These are phyloP conservation scores for Chamaetylas fuelleborni DNA, from an alignment of 2,113 vertebrate genomes.

Conservation along the genomic window DNA sequence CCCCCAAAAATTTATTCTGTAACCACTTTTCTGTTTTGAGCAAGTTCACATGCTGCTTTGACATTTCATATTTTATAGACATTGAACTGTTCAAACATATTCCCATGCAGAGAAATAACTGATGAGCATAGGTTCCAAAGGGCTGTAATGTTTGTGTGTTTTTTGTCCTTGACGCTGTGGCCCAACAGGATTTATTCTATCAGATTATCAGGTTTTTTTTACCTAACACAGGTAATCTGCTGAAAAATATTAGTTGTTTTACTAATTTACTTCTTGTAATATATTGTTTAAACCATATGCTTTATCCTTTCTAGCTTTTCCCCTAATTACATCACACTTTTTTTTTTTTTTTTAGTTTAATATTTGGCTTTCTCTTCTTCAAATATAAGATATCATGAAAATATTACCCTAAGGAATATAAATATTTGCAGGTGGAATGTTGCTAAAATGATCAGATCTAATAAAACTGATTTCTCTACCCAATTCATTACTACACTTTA, in stretches of 20 bases:
- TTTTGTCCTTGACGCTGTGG: not conserved
- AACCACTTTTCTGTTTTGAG: not conserved
- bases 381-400: not conserved
- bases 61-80: not conserved
- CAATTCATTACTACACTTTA: not conserved
- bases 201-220: not conserved
- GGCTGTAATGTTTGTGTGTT: fast-evolving
- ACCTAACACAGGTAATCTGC: not conserved
- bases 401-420: not conserved
- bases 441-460: not conserved
- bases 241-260: not conserved
- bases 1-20: not conserved
- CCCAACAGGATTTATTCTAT: not conserved
- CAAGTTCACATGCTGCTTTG: not conserved
- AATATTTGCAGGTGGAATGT: not conserved
- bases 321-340: not conserved
- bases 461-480: not conserved
- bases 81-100: not conserved
- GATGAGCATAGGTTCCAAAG: not conserved
- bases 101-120: not conserved
- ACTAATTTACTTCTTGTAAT: not conserved
- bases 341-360: not conserved
- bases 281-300: not conserved
- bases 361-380: not conserved
- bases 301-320: not conserved